Evolutionary conservation across 1,140 invertebrate genomes (phyloP).

Genomic region (Drosophila miranda): DNA sequence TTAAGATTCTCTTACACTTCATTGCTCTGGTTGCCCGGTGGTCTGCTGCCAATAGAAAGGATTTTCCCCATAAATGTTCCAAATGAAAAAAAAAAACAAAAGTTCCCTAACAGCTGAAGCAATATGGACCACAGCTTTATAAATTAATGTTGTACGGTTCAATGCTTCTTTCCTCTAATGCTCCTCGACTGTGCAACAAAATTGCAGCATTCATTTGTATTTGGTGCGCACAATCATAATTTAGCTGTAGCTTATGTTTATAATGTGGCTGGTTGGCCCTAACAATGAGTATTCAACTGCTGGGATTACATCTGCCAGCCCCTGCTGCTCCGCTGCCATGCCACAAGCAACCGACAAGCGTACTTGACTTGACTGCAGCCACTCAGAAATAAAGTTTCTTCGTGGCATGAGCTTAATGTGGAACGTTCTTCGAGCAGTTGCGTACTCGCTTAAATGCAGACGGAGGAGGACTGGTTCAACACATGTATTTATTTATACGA

Average conservation of each 20-base stretch:
- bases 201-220: conserved; percentile 26
- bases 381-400: not conserved
- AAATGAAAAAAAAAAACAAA: not conserved
- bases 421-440: not conserved
- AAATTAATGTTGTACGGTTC: not conserved
- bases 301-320: conserved; percentile 16
- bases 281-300: conserved; percentile 31
- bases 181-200: not conserved
- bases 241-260: conserved; percentile 2
- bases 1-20: conserved; percentile 9
- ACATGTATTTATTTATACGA: conserved; percentile 1
- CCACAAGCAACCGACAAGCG: not conserved
- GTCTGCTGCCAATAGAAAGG: not conserved
- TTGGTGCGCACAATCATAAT: conserved; percentile 30
- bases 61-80: conserved; percentile 1
- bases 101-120: no score
- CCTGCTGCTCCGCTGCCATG: no score
- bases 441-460: not conserved
- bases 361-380: not conserved
- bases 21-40: no score
- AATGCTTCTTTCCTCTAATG: conserved; percentile 4
- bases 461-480: not conserved
- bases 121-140: not conserved
- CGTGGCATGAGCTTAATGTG: not conserved
- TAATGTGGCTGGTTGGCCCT: not conserved